These are phyloP conservation scores for Butastur rufipennis DNA, from an alignment of 2,113 vertebrate species.

Conservation along the genomic window DNA sequence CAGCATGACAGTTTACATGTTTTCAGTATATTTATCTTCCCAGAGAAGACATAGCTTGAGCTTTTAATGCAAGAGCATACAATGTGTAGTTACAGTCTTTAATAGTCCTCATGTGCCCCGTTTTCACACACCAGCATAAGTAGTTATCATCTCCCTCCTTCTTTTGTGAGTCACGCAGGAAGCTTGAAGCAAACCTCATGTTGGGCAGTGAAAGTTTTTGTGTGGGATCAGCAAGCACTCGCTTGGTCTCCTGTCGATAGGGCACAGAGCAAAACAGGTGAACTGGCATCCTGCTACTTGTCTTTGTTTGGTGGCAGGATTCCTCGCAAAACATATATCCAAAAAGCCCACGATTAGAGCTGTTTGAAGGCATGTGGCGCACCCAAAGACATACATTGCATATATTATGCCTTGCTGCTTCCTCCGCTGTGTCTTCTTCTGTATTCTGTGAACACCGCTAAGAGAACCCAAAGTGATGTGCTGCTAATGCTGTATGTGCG, in stretches of 20 bases:
- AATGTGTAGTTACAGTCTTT: not conserved
- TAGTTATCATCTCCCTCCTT: not conserved
- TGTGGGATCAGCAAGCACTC: not conserved
- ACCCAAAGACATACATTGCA: fast-evolving
- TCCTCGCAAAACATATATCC: not conserved
- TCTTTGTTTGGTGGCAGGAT: not conserved
- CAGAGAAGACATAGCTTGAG: not conserved
- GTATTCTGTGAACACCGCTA: fast-evolving
- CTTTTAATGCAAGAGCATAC: not conserved
- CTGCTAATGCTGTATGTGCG: not conserved
- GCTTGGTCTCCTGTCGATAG: not conserved
- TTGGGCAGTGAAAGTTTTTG: not conserved
- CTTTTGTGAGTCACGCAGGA: not conserved
- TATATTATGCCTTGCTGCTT: not conserved
- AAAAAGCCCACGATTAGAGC: fast-evolving
- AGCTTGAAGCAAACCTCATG: not conserved
- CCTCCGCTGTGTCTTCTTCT: not conserved
- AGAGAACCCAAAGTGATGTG: not conserved
- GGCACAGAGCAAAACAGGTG: not conserved
- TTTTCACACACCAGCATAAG: not conserved
- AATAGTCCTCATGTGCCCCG: fast-evolving
- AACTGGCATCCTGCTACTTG: not conserved
- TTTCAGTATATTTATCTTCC: not conserved
- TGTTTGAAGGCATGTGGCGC: not conserved
- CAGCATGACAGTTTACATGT: not conserved